phyloP scores from a whole-genome alignment of 1,140 invertebrate genomes.

The Delia radicum region DNA sequence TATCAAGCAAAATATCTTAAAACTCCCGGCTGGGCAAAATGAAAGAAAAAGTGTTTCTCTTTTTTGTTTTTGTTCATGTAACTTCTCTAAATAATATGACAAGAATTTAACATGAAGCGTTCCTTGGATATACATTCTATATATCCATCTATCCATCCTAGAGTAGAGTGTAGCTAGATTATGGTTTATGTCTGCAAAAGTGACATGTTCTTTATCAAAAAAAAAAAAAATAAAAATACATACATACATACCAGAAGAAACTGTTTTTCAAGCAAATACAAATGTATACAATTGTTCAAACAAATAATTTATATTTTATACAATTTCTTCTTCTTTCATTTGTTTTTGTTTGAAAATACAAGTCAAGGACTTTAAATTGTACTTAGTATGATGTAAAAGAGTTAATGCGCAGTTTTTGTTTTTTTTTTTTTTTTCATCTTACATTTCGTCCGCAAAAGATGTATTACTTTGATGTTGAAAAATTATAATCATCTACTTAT shows the following conservation, averaged over 20 bases:
- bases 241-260: neutral
- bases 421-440: too few relatives aligned
- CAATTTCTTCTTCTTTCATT: neutral
- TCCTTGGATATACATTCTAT: too few relatives aligned
- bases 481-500: conserved; percentile 17
- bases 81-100: neutral
- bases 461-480: conserved; percentile 16
- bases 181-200: conserved; percentile 18
- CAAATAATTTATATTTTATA: neutral
- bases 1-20: neutral
- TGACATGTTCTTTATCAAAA: conserved; percentile 18
- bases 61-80: neutral
- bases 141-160: neutral
- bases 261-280: neutral
- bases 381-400: neutral
- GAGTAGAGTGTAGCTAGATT: neutral
- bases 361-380: conserved; percentile 4
- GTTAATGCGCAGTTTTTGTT: neutral
- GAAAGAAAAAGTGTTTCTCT: neutral
- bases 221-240: neutral
- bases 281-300: neutral
- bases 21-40: neutral
- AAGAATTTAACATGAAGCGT: neutral
- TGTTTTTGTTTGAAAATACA: neutral
- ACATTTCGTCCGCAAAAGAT: neutral